A percentile compares a stretch with the other conserved stretches of the same genome.
Conservation (phyloP, 2,113 vertebrate species). For the Oenanthe oenanthe region DNA sequence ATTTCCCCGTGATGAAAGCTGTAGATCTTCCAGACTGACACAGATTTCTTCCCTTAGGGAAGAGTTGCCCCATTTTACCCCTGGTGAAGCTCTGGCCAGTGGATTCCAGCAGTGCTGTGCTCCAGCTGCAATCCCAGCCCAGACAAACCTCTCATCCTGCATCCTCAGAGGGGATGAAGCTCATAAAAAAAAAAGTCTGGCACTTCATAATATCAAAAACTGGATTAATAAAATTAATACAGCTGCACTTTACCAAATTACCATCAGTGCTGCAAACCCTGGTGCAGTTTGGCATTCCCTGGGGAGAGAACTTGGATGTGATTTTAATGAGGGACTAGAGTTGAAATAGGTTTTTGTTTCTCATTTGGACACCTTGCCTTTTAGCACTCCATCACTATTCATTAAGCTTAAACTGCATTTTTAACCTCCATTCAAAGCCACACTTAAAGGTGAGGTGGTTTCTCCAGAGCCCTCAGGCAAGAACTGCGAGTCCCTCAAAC, state of each 20-base stretch:
- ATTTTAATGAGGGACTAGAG: background rate
- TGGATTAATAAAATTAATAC: background rate
- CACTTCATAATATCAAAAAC: background rate
- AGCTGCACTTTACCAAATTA: background rate
- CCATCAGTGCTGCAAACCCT: background rate
- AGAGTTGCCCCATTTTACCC: background rate
- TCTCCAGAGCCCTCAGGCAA: constrained; percentile 1
- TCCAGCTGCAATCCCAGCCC: background rate
- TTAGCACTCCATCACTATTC: background rate
- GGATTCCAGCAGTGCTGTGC: background rate
- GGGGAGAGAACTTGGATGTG: background rate
- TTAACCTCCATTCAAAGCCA: background rate
- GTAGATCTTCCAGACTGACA: background rate
- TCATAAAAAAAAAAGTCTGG: background rate
- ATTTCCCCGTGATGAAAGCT: background rate
- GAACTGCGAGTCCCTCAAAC: background rate
- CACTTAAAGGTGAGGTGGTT: background rate
- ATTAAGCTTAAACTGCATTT: constrained; percentile 25
- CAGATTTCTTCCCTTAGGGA: background rate
- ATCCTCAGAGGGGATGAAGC: background rate
- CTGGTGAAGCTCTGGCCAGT: background rate
- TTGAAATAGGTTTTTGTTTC: background rate
- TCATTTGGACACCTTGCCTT: background rate
- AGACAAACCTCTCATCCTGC: background rate
- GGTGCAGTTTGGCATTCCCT: background rate